Evolutionary conservation across 2,888 invertebrate species (phyloP).

Genomic region (Biston stratarius): DNA sequence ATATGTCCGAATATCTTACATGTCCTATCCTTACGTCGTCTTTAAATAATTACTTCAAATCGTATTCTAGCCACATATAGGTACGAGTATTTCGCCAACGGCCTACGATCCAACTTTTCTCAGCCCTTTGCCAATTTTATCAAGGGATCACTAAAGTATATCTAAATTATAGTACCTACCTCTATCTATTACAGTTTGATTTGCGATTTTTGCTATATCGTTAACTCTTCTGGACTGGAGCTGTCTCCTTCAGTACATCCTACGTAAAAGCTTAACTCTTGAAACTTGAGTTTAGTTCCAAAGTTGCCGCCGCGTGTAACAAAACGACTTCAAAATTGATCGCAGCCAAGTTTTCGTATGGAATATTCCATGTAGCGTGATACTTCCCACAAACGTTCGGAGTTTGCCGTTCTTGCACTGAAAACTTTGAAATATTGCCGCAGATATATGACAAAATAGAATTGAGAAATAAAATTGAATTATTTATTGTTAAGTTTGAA

Average conservation of each 20-base stretch:
- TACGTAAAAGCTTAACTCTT: not conserved
- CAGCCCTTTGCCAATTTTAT: not conserved
- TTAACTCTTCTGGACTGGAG: no score
- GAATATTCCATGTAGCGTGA: conserved; percentile 32
- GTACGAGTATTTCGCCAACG: no score
- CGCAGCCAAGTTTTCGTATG: conserved; percentile 25
- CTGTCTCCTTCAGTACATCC: no score
- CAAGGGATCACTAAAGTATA: no score
- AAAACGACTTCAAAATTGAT: conserved; percentile 31
- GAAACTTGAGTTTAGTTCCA: conserved; percentile 2
- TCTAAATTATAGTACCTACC: no score
- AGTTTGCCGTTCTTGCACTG: conserved; percentile 28
- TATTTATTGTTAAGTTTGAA: not conserved
- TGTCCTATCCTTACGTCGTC: no score
- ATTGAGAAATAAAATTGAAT: conserved; percentile 6
- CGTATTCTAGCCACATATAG: no score
- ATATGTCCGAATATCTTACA: not conserved
- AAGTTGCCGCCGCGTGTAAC: conserved; percentile 21
- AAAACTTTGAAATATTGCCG: conserved; percentile 38
- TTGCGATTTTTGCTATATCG: no score
- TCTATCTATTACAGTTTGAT: no score
- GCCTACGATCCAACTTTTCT: no score
- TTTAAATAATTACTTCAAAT: not conserved
- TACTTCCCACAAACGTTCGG: conserved; percentile 36
- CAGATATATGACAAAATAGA: conserved; percentile 27